Evolutionary conservation across 2,797 vertebrate species (phyloP).

Genomic region (Coranthus polyacanthus): DNA sequence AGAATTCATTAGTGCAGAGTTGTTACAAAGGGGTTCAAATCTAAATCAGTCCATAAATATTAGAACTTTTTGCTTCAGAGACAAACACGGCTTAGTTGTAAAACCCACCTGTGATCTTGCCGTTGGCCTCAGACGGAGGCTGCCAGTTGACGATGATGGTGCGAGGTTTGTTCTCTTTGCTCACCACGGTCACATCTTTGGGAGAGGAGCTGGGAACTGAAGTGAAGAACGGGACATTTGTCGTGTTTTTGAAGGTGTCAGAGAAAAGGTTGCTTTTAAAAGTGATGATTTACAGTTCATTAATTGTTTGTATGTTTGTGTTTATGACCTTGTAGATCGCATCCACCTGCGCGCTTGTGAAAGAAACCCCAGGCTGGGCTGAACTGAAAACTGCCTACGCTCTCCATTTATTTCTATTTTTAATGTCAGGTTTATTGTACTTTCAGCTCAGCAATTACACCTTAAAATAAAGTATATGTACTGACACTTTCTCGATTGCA

Average conservation of each 20-base stretch:
- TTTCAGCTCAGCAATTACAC: conserved; percentile 11
- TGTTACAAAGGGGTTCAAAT: not conserved
- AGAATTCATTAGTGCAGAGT: not conserved
- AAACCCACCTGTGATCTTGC: conserved; percentile 95
- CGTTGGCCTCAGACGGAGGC: conserved; percentile 97
- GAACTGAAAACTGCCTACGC: conserved; percentile 1
- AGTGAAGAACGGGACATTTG: conserved; percentile 10
- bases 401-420: conserved; percentile 15
- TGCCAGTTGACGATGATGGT: conserved; percentile 99
- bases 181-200: conserved; percentile 98
- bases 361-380: conserved; percentile 42
- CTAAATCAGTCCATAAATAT: no score
- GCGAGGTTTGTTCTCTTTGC: conserved; percentile 97
- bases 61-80: no score
- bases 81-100: not conserved
- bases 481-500: not conserved
- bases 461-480: conserved; percentile 1
- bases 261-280: not conserved
- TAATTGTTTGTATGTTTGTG: not conserved
- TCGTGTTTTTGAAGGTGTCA: not conserved
- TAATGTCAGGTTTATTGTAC: conserved; percentile 15
- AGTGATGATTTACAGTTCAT: not conserved
- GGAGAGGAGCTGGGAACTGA: conserved; percentile 96
- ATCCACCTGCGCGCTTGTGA: not conserved
- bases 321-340: conserved; percentile 9